Conservation (phyloP, 2,797 vertebrate species). For the Amphiprion clarkii region DNA sequence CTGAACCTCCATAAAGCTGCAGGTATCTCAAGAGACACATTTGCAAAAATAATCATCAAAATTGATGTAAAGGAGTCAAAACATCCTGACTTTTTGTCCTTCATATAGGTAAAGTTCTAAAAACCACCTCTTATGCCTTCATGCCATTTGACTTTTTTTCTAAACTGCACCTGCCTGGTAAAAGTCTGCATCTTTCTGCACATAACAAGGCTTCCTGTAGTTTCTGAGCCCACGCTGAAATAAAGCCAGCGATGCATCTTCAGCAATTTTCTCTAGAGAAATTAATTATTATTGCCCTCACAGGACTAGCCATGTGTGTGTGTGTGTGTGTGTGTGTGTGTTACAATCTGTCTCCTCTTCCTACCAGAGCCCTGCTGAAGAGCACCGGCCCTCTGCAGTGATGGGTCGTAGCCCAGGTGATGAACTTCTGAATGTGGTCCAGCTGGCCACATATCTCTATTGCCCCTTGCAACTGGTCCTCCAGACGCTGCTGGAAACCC, state of each 20-base stretch:
- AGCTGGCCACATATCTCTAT: slow-evolving; percentile 94
- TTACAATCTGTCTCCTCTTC: slow-evolving; percentile 43
- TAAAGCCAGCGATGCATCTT: slow-evolving; percentile 8
- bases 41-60: background rate
- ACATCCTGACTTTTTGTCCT: background rate
- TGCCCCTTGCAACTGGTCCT: slow-evolving; percentile 93
- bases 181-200: slow-evolving; percentile 3
- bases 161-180: slow-evolving; percentile 9
- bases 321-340: slow-evolving; percentile 12
- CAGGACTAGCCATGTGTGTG: background rate
- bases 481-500: slow-evolving; percentile 92
- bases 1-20: background rate
- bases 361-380: slow-evolving; percentile 97
- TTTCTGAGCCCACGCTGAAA: slow-evolving; percentile 9
- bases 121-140: too few species aligned
- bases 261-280: slow-evolving; percentile 20
- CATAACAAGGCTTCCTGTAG: slow-evolving; percentile 6
- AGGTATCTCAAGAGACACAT: background rate
- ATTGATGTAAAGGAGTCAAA: background rate
- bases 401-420: slow-evolving; percentile 94
- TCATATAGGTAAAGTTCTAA: background rate
- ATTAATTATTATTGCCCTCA: slow-evolving; percentile 8
- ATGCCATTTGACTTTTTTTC: background rate
- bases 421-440: slow-evolving; percentile 97
- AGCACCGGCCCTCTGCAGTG: slow-evolving; percentile 94